Evolutionary conservation across 2,888 invertebrate genomes (phyloP), one percentile per base, ranked within the genome.

Genomic region (Leptarthrus brevirostris): DNA sequence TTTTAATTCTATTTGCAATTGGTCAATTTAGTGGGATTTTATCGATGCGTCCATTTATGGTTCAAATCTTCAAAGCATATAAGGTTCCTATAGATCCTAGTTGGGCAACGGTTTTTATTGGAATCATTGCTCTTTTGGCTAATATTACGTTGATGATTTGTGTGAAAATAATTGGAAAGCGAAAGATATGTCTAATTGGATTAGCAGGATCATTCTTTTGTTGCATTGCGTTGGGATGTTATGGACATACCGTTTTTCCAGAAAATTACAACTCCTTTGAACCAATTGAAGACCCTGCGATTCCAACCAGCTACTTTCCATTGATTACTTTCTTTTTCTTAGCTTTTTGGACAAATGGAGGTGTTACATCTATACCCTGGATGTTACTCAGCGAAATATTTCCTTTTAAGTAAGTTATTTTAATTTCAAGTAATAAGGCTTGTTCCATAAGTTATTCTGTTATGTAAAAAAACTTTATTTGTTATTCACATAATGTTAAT

Each of bases 321-420:
- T 86, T 87, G 76, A 54, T 77, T 2, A 73, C 73, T 3, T 77
- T 78, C 40, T 75, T 77, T 18, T 66, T 75, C 12, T 47, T 78
- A 4, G 74, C 75, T 24, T 78, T 77, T 52, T 78, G 74, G 54
- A 76, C 76, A 12, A 76, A 76, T 72, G 69, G 81, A 6, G 84
- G 83, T 0, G 79, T 83, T 5, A 81, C 85, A 2, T 85, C 86
- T 12, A 82, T 88, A 14, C 87, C 88, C 1, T 89, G 89, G 88
- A 86, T 88, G 74, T 78, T 89, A 52, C 82, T 89, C 5, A 87
- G 88, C 74, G 89, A 89, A 81, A 86, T 89, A 5, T 89, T 89
- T 77, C 88, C 88, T 0, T 86, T 88, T 77, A 87, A 87, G 88
- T 88, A 79, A 82, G 80, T 75, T 6, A 1, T 3, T 22, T 20